Evolutionary conservation across 1,140 invertebrate genomes (phyloP), one percentile per base, ranked within the genome.

Genomic region (Mamestra configurata): DNA sequence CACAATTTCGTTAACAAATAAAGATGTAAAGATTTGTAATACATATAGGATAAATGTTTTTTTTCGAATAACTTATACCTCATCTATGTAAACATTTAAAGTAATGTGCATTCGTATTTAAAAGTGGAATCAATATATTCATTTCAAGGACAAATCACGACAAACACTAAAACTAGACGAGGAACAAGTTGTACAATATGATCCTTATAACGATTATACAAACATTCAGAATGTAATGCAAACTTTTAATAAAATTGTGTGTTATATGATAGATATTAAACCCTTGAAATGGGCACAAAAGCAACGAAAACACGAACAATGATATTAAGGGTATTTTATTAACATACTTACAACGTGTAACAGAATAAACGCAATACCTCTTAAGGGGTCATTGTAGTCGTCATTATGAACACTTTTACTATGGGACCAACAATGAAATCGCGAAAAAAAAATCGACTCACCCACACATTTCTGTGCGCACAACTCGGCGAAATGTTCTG

Each of bases 1-100:
- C 84, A 79, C 83, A 57, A 76, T 76, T 76, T 76, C 51, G 49
- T 35, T 64, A 46, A 61, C 37, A 31, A 72, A 72, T 77, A 80
- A 61, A 61, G 20, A 43, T 64, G 64, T 77, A 80, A 72, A 64
- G 22, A 46, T 66, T 79, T 71, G 20, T 40, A 68, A 71, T 61
- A 77, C 40, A 80, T 76, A 76, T 61, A 76, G 55, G 40, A 71
- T 75, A 59, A 59, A 57, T 40, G 51, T 59, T 27, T 49, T 43
- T 76, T 71, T 59, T 64, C 40, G 15, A 64, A 46, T 76, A 76
- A 76, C 73, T 76, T 76, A 61, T 64, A 76, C 57, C 73, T 76
- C 57, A 76, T 76, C 73, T 24, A 31, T 76, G n/a, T 51, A 64
- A 46, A 64, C n/a, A 64, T 27, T 61, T 46, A 61, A 27, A 31